A percentile compares a stretch with the other conserved stretches of the same genome.
These are phyloP conservation scores for Erebia palarica DNA, from an alignment of 2,888 invertebrate genomes.

Conservation along the genomic window DNA sequence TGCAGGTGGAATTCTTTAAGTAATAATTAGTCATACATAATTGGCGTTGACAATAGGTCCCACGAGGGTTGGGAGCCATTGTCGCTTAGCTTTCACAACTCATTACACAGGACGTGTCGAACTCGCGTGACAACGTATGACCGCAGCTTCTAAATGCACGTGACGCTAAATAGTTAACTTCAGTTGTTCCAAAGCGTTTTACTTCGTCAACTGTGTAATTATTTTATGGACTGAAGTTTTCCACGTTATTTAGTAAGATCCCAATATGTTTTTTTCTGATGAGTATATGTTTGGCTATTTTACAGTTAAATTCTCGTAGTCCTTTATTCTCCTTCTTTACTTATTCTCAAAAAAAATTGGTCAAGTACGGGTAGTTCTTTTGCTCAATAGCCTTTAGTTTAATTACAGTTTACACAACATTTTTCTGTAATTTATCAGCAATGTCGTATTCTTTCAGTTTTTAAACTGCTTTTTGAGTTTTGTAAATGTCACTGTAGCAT, in stretches of 20 bases:
- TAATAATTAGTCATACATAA: conserved; percentile 65
- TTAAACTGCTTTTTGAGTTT: background rate
- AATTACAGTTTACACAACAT: background rate
- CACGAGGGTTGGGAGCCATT: conserved; percentile 48
- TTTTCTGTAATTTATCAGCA: background rate
- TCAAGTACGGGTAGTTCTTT: background rate
- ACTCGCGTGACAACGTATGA: conserved; percentile 27
- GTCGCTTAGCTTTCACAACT: conserved; percentile 73
- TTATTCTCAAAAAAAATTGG: no score
- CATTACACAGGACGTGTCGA: conserved; percentile 66
- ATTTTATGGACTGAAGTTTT: background rate
- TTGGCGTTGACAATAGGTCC: conserved; percentile 49
- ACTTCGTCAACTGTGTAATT: background rate
- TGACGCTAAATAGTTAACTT: background rate
- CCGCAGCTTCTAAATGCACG: conserved; percentile 19
- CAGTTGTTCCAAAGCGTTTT: background rate
- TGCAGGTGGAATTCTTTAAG: conserved; percentile 25
- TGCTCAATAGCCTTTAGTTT: background rate
- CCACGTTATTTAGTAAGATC: no score
- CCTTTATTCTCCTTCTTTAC: no score
- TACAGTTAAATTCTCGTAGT: no score
- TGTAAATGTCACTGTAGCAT: background rate
- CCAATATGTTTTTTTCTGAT: no score
- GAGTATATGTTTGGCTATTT: no score
- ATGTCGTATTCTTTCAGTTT: background rate